phyloP scores from a whole-genome alignment of 2,797 vertebrate species.

The Gambelia wislizenii region DNA sequence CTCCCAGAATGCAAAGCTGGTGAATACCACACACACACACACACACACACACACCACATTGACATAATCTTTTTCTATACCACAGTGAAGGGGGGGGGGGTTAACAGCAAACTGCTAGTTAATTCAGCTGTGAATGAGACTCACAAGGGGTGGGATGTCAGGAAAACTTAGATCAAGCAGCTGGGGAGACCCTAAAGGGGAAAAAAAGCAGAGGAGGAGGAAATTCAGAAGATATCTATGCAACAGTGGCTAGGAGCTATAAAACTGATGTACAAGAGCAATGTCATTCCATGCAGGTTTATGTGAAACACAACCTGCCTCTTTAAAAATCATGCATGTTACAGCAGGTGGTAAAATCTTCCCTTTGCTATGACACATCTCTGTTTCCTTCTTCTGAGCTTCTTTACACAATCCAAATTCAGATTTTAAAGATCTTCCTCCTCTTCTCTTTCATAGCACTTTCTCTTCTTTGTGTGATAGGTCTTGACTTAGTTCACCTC shows the following conservation, averaged over 20 bases:
- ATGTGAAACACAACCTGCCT: background rate
- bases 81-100: conserved; percentile 26
- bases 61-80: conserved; percentile 47
- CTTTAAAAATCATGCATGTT: conserved; percentile 24
- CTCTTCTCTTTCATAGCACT: background rate
- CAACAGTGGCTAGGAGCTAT: conserved; percentile 54
- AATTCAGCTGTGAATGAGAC: conserved; percentile 55
- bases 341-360: conserved; percentile 3
- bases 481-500: background rate
- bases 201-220: background rate
- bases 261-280: background rate
- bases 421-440: background rate
- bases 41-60: too few relatives aligned
- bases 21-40: background rate
- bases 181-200: conserved; percentile 44
- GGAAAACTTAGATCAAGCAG: conserved; percentile 70
- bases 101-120: conserved; percentile 41
- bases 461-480: background rate
- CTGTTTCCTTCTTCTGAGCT: background rate
- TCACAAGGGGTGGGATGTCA: conserved; percentile 67
- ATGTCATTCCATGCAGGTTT: background rate
- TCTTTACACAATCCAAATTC: background rate
- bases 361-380: rapidly evolving
- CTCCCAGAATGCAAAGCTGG: background rate
- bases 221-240: conserved; percentile 40